Conservation (phyloP, 2,888 invertebrate genomes). For the Andrena fulva region DNA sequence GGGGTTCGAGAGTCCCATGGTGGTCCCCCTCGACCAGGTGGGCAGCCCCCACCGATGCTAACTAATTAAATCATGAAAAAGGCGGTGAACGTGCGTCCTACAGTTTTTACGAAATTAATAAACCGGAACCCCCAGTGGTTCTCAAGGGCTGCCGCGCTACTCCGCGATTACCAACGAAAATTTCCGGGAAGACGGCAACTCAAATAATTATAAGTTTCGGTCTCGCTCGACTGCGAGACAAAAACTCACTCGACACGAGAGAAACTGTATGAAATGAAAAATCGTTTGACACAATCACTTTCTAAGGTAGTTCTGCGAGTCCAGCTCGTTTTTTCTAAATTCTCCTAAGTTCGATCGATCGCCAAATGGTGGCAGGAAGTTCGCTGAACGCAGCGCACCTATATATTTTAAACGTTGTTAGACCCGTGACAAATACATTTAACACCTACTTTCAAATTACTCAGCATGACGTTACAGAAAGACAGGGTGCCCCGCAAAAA, state of each 20-base stretch:
- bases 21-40: conserved; percentile 72
- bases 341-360: neutral
- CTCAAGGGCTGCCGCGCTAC: conserved; percentile 32
- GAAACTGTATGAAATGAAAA: too few relatives aligned
- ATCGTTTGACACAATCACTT: too few relatives aligned
- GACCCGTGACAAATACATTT: conserved; percentile 59
- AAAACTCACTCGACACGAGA: too few relatives aligned
- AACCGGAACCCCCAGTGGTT: conserved; percentile 71
- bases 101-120: conserved; percentile 73
- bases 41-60: conserved; percentile 65
- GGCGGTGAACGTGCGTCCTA: conserved; percentile 70
- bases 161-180: too few relatives aligned
- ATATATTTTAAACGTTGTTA: conserved; percentile 32
- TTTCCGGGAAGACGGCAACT: too few relatives aligned
- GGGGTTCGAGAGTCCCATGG: conserved; percentile 65
- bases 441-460: conserved; percentile 64
- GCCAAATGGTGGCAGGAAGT: neutral
- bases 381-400: neutral
- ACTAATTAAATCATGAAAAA: conserved; percentile 76
- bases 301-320: too few relatives aligned
- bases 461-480: conserved; percentile 59
- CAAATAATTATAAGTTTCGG: neutral
- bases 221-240: neutral
- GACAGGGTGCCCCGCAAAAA: conserved; percentile 42
- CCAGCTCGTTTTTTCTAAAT: neutral